Conservation (phyloP, 2,113 vertebrate species). For the Datnioides undecimradiatus region DNA sequence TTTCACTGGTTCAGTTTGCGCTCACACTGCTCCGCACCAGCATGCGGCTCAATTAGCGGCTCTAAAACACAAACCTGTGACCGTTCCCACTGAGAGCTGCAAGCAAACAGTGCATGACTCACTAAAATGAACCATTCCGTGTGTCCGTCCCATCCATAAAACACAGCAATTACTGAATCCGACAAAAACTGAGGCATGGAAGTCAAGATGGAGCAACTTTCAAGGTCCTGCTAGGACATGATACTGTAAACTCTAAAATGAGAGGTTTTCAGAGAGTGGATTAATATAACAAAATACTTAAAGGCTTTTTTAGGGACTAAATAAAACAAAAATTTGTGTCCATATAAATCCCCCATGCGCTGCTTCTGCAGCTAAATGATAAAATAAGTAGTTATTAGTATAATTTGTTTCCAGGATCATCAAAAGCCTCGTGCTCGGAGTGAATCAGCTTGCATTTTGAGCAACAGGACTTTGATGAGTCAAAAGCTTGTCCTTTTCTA, state of each 20-base stretch:
- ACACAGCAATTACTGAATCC: constrained; percentile 17
- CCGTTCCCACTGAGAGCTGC: neutral
- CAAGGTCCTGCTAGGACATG: neutral
- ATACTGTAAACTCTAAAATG: too few relatives aligned
- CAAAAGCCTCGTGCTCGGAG: neutral
- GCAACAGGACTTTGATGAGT: neutral
- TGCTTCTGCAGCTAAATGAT: neutral
- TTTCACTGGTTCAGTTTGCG: neutral
- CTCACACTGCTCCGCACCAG: neutral
- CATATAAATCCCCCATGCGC: neutral
- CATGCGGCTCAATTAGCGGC: neutral
- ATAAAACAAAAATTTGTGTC: neutral
- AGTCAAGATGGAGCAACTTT: neutral
- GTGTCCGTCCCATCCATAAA: neutral
- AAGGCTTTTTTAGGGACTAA: neutral
- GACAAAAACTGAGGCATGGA: neutral
- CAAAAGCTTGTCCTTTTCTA: neutral
- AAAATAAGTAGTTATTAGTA: neutral
- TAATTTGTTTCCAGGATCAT: neutral
- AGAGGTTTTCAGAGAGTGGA: neutral
- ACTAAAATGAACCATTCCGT: neutral
- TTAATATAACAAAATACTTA: neutral
- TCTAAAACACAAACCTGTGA: neutral
- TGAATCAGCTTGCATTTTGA: neutral
- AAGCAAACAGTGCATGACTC: neutral